Evolutionary conservation across 1,140 invertebrate species (phyloP).

Genomic region (Bombus waltoni): DNA sequence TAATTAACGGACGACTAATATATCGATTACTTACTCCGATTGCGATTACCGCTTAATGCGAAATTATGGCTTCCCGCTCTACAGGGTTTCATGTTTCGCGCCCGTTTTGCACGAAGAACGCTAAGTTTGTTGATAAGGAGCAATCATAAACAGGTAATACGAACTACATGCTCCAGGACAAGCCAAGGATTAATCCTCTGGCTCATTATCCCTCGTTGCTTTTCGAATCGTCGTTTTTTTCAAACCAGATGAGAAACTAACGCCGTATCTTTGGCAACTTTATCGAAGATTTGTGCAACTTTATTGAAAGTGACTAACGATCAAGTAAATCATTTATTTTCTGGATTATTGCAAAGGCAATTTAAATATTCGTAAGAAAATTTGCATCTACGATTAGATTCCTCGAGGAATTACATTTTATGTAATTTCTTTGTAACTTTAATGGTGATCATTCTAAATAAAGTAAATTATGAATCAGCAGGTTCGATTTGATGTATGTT

Average conservation of each 20-base stretch:
- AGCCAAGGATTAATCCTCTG: slow-evolving; percentile 24
- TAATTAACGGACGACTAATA: slow-evolving; percentile 75
- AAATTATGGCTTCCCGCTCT: slow-evolving; percentile 69
- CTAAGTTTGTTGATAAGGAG: slow-evolving; percentile 54
- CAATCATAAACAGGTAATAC: slow-evolving; percentile 53
- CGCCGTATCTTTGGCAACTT: too few relatives aligned
- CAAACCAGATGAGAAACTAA: fast-evolving
- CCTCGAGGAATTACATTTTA: background rate
- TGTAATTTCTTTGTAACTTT: background rate
- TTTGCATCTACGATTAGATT: background rate
- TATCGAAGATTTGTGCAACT: too few relatives aligned
- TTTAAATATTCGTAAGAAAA: background rate
- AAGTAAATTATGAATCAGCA: too few relatives aligned
- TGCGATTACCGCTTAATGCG: slow-evolving; percentile 70
- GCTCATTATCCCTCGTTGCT: background rate
- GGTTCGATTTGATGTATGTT: too few relatives aligned
- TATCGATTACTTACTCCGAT: slow-evolving; percentile 75
- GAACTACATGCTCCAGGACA: background rate
- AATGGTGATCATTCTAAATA: too few relatives aligned
- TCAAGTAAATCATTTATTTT: background rate
- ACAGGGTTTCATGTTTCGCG: slow-evolving; percentile 56
- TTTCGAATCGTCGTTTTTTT: too few relatives aligned
- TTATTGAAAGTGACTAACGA: background rate
- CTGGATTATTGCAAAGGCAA: background rate
- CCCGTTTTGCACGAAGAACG: slow-evolving; percentile 54